These are phyloP conservation scores for Maylandia zebra DNA, from an alignment of 2,113 vertebrate species.

Conservation along the genomic window DNA sequence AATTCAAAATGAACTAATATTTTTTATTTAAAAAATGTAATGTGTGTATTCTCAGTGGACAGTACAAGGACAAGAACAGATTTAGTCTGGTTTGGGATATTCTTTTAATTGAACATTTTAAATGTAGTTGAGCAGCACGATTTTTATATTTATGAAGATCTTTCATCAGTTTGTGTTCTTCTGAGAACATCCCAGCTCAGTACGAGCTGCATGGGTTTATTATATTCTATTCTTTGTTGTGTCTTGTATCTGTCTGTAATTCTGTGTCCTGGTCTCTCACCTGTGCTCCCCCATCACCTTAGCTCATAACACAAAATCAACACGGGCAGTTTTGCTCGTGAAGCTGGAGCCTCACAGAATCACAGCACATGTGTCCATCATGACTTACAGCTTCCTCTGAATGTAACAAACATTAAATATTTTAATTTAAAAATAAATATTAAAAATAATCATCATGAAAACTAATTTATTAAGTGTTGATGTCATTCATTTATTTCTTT, in stretches of 20 bases:
- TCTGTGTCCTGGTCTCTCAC: not conserved
- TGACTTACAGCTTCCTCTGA: not conserved
- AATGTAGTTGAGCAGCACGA: not conserved
- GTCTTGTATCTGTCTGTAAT: not conserved
- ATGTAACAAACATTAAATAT: not conserved
- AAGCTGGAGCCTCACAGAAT: not conserved
- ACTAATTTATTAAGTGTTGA: not conserved
- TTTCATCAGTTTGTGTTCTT: not conserved
- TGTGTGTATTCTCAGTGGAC: not conserved
- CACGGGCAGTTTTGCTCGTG: not conserved
- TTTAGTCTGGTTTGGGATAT: not conserved
- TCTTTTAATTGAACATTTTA: not conserved
- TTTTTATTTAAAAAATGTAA: not conserved
- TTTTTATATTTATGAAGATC: not conserved
- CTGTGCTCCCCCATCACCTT: conserved; percentile 41
- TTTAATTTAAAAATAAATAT: not conserved
- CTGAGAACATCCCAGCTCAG: not conserved
- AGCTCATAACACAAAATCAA: conserved; percentile 54
- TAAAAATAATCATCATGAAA: not conserved
- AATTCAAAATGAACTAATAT: not conserved
- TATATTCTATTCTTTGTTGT: conserved; percentile 13
- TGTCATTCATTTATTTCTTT: not conserved
- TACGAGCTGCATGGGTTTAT: not conserved
- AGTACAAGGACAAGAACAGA: not conserved
- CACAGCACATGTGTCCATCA: not conserved